A percentile compares a stretch with the other conserved stretches of the same genome.
Evolutionary conservation across 1,140 invertebrate genomes (phyloP).

Genomic region (Gonatopus flavifemur): DNA sequence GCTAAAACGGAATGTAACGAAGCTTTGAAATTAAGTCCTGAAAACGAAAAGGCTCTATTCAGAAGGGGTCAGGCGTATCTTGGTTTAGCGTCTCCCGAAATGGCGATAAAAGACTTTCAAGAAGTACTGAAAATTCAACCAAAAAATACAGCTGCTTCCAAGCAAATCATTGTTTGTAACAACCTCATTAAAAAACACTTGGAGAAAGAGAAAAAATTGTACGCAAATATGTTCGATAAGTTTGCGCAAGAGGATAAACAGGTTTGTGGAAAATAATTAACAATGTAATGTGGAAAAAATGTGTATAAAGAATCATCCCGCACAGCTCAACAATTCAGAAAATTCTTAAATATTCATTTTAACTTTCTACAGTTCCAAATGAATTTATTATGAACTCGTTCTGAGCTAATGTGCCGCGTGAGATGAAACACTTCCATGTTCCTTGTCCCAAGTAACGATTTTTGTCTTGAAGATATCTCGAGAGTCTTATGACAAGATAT

Average conservation of each 20-base stretch:
- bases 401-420: too few relatives aligned
- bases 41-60: conserved; percentile 90
- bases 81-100: conserved; percentile 74
- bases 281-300: too few relatives aligned
- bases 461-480: too few relatives aligned
- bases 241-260: conserved; percentile 79
- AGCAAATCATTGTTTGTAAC: conserved; percentile 75
- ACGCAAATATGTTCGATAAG: conserved; percentile 94
- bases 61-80: conserved; percentile 83
- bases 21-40: conserved; percentile 73
- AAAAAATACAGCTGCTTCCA: conserved; percentile 79
- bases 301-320: too few relatives aligned
- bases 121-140: conserved; percentile 73
- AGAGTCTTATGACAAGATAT: too few relatives aligned
- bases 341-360: too few relatives aligned
- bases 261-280: conserved; percentile 60
- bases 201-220: conserved; percentile 85
- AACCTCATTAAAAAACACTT: conserved; percentile 75
- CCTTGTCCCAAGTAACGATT: too few relatives aligned
- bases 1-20: conserved; percentile 72
- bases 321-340: too few relatives aligned
- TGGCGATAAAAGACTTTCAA: conserved; percentile 80
- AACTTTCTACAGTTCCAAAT: too few relatives aligned
- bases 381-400: too few relatives aligned
- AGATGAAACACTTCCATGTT: too few relatives aligned